Percentiles rank a stretch among this genome's conserved stretches.
These are phyloP conservation scores for Galerucella calmariensis DNA, from an alignment of 2,888 invertebrate species.

Conservation along the genomic window DNA sequence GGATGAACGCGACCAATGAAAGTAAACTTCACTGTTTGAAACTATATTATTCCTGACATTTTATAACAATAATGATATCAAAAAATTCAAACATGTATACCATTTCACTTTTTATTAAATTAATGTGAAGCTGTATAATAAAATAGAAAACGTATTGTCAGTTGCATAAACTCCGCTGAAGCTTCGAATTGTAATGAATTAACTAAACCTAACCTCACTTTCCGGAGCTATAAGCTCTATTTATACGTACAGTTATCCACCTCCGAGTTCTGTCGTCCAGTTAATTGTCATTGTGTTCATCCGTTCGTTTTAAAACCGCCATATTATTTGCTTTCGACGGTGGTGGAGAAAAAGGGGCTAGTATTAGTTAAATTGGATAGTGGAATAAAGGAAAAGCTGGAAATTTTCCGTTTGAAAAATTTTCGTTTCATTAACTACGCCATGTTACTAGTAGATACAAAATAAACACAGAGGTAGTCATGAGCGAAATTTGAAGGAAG, in stretches of 20 bases:
- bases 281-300: constrained; percentile 17
- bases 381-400: constrained; percentile 12
- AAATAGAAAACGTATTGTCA: neutral
- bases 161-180: neutral
- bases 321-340: constrained; percentile 11
- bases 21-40: too few species aligned
- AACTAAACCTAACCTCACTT: constrained; percentile 13
- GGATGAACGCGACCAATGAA: too few species aligned
- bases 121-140: too few species aligned
- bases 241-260: constrained; percentile 15
- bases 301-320: constrained; percentile 14
- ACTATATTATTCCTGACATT: too few species aligned
- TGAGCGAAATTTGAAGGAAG: neutral
- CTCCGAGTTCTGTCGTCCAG: constrained; percentile 15
- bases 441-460: neutral
- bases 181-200: constrained; percentile 5
- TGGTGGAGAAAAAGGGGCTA: constrained; percentile 6
- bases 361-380: constrained; percentile 17
- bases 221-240: constrained; percentile 17
- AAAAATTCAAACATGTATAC: too few species aligned
- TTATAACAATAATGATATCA: too few species aligned
- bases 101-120: too few species aligned
- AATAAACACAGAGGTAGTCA: neutral
- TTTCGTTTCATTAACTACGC: constrained; percentile 15
- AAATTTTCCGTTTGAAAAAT: constrained; percentile 6